Percentiles rank a stretch among this genome's conserved stretches.
phyloP scores from a whole-genome alignment of 2,113 vertebrate genomes.

The Elanus axillaris region DNA sequence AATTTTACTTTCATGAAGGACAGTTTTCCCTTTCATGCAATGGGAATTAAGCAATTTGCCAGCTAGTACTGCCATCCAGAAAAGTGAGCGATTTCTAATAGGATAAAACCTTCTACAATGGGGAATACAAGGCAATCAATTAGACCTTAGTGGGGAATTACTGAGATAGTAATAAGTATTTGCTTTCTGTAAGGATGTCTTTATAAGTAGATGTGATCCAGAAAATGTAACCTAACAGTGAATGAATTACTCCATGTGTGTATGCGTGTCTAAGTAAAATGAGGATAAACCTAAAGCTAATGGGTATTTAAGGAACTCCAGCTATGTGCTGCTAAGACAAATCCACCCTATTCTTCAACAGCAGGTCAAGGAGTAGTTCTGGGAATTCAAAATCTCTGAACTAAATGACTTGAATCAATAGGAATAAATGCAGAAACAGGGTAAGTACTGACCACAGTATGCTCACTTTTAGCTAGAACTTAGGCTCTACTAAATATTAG shows the following conservation, averaged over 20 bases:
- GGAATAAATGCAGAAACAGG: not conserved
- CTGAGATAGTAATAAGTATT: constrained; percentile 21
- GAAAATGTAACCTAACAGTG: not conserved
- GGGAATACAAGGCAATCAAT: constrained; percentile 31
- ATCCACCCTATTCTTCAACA: constrained; percentile 5
- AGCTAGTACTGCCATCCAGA: not conserved
- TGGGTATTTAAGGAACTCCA: constrained; percentile 34
- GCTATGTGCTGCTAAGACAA: not conserved
- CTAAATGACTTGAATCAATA: constrained; percentile 30
- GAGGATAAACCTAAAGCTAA: constrained; percentile 31
- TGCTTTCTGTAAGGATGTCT: constrained; percentile 18
- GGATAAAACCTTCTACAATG: not conserved
- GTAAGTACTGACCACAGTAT: not conserved
- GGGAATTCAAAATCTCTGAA: constrained; percentile 32
- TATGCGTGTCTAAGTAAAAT: not conserved
- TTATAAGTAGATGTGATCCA: constrained; percentile 31
- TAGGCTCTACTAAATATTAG: not conserved
- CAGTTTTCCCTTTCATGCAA: not conserved
- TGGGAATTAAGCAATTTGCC: constrained; percentile 10
- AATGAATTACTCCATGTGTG: not conserved
- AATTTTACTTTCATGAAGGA: not conserved
- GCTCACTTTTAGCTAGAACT: not conserved
- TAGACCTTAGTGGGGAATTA: constrained; percentile 32
- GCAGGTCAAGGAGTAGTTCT: not conserved
- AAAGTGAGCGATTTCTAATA: constrained; percentile 5